These are phyloP conservation scores for Phylloscopus trochiloides DNA, from an alignment of 2,113 vertebrate species.

Conservation along the genomic window DNA sequence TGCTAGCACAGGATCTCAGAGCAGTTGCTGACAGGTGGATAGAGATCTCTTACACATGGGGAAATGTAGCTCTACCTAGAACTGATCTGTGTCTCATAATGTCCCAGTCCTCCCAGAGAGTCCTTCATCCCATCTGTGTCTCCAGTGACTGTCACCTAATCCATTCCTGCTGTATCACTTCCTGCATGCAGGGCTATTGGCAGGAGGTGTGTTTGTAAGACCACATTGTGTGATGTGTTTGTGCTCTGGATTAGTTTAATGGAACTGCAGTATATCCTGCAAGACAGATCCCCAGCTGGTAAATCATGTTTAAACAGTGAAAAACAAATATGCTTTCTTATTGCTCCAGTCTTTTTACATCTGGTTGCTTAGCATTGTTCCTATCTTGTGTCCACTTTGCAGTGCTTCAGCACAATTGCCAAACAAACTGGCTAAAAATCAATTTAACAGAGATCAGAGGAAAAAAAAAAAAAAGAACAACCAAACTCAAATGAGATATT, in stretches of 20 bases:
- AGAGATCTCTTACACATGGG: not conserved
- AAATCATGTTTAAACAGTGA: conserved; percentile 13
- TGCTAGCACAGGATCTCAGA: not conserved
- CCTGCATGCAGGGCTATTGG: not conserved
- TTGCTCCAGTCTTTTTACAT: not conserved
- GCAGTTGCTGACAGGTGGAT: not conserved
- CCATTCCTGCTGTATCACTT: not conserved
- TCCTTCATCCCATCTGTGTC: not conserved
- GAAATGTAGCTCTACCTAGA: not conserved
- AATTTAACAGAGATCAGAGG: not conserved
- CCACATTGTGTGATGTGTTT: not conserved
- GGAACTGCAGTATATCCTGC: not conserved
- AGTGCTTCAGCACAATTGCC: not conserved
- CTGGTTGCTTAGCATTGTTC: conserved; percentile 44
- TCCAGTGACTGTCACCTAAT: not conserved
- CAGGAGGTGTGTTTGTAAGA: not conserved
- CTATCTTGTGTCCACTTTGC: not conserved
- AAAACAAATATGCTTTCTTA: conserved; percentile 38
- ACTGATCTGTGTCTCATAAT: not conserved
- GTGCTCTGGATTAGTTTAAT: conserved; percentile 34
- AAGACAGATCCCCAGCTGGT: not conserved
- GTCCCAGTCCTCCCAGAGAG: not conserved
- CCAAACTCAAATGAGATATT: not conserved
- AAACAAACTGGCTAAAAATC: conserved; percentile 33
- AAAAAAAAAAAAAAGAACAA: not conserved